These are phyloP conservation scores for Drosophila punjabiensis DNA, from an alignment of 1,140 invertebrate genomes.

Conservation along the genomic window DNA sequence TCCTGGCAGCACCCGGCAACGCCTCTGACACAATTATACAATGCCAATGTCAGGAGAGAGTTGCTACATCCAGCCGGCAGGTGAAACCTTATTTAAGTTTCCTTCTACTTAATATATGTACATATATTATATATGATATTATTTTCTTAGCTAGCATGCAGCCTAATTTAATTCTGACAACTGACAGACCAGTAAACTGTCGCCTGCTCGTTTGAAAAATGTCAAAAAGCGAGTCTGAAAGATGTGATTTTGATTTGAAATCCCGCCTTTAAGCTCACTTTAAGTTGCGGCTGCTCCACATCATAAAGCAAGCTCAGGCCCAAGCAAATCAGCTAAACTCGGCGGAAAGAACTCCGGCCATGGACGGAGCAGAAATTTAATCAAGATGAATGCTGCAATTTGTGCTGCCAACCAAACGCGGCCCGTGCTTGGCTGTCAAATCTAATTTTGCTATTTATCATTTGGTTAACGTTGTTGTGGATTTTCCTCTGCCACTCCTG, in stretches of 20 bases:
- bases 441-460: conserved; percentile 83
- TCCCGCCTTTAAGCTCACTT: conserved; percentile 19
- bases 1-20: neutral
- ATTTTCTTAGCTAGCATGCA: neutral
- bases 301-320: conserved; percentile 40
- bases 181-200: neutral
- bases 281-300: conserved; percentile 11
- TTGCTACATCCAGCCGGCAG: neutral
- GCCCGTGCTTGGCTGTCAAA: conserved; percentile 68
- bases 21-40: conserved; percentile 1
- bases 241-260: conserved; percentile 26
- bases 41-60: neutral
- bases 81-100: neutral
- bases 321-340: conserved; percentile 33
- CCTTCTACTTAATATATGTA: neutral
- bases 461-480: conserved; percentile 71
- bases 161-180: neutral
- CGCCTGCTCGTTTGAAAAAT: neutral
- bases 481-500: conserved; percentile 22
- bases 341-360: conserved; percentile 27
- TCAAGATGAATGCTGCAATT: conserved; percentile 82
- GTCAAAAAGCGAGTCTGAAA: neutral
- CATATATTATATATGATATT: no score
- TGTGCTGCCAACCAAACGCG: conserved; percentile 66
- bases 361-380: conserved; percentile 62